Percentiles rank a stretch among this genome's conserved stretches.
phyloP scores from a whole-genome alignment of 2,113 vertebrate genomes.

The Fregetta grallaria region DNA sequence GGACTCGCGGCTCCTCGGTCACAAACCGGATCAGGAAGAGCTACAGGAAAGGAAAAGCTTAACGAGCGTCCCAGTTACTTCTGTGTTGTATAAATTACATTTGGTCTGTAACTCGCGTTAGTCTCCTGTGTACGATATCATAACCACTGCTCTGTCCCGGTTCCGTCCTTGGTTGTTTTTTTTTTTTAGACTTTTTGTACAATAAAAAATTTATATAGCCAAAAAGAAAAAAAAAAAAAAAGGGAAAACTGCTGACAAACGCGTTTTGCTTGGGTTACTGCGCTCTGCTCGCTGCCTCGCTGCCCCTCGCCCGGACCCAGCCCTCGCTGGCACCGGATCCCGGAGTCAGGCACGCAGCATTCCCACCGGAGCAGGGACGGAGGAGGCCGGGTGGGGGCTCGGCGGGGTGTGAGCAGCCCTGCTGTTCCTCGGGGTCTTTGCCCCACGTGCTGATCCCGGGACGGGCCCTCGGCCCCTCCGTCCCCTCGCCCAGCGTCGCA shows the following conservation, averaged over 20 bases:
- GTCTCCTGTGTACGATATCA: constrained; percentile 77
- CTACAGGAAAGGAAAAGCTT: not conserved
- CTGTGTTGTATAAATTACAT: constrained; percentile 75
- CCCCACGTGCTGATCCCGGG: not conserved
- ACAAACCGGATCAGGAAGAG: not conserved
- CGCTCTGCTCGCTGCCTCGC: not conserved
- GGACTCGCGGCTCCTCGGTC: not conserved
- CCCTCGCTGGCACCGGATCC: not conserved
- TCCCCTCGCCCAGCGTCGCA: not conserved
- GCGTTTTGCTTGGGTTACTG: not conserved
- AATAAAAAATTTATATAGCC: constrained; percentile 87
- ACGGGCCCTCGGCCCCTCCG: not conserved
- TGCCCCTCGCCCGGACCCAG: not conserved
- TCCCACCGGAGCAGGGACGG: fast-evolving
- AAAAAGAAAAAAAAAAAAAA: not conserved
- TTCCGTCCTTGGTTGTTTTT: constrained; percentile 34
- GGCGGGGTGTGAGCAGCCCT: not conserved
- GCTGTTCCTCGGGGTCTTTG: not conserved
- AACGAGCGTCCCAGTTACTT: not conserved
- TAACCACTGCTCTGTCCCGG: constrained; percentile 72
- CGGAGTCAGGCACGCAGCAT: too few relatives aligned
- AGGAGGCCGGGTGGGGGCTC: not conserved
- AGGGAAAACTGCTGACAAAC: not conserved
- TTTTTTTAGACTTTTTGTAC: constrained; percentile 83
- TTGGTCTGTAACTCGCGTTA: constrained; percentile 78